Base-by-base conservation (phyloP, 2,113 vertebrate species). In the Lophius piscatorius region DNA sequence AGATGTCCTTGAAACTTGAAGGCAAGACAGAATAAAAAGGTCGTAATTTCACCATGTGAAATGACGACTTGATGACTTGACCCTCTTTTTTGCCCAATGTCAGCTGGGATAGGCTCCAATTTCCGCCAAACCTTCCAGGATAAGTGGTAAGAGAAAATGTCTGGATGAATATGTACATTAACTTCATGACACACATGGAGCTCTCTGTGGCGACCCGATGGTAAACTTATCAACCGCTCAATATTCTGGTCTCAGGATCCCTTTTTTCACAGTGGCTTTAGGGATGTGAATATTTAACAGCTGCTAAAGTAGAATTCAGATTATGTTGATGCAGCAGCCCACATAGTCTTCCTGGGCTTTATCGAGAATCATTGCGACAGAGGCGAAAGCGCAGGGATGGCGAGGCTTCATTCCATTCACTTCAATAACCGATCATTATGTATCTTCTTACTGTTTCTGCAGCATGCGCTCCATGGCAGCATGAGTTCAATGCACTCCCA, bases 251-350 rank as follows among this genome's bases (percentile, higher is more conserved):
- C 35, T n/a, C 12, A 63, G 35, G 31, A 42, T 56, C 61, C 35
- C 24, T 50, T 9, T 26, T 51, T 3, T 24, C 26, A 17, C 16
- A 24, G 9, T 28, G 36, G 63, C 79, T 49, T 48, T 1, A n/a
- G 66, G 68, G 51, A 49, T 55, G 44, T 47, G 35, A 51, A 28
- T 42, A 63, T 45, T 69, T 40, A 33, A 46, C 61, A 82, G 67
- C 63, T 61, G 63, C 68, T 68, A 16, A 55, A 63, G 73, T 56
- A 42, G 54, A 63, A 83, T 76, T 70, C 50, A 80, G 72, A 81
- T 82, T 70, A 80, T 80, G 84, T 74, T 71, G 39, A 76, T 83
- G 85, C 70, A 29, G 69, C 83, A 40, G 62, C 82, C 82, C 78
- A 81, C 83, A 69, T 74, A 36, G 60, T 33, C 52, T 70, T 75